phyloP scores from a whole-genome alignment of 2,113 vertebrate species.

The Indicator indicator region DNA sequence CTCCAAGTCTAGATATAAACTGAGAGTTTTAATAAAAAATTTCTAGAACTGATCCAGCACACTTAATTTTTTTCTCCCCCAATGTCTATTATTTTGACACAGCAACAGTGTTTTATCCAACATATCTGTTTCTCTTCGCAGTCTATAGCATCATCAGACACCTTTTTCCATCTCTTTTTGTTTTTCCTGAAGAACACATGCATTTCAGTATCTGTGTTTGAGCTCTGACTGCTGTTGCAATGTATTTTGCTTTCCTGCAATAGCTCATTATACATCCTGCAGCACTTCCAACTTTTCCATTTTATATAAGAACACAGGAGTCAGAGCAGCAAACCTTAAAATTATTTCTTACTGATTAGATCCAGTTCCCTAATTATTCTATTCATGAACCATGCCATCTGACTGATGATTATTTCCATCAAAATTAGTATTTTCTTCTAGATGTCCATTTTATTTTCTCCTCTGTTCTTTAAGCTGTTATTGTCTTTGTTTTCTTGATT shows the following conservation, averaged over 20 bases:
- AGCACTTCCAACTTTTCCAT: not conserved
- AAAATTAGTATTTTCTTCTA: constrained; percentile 31
- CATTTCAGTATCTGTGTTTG: not conserved
- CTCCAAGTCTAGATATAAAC: not conserved
- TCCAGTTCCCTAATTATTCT: not conserved
- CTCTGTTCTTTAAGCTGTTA: not conserved
- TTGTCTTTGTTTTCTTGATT: constrained; percentile 4
- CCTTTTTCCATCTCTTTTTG: not conserved
- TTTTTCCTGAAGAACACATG: not conserved
- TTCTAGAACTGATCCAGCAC: not conserved
- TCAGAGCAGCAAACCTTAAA: not conserved
- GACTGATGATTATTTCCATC: constrained; percentile 6
- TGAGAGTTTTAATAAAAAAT: not conserved
- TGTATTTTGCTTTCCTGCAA: not conserved
- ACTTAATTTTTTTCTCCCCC: rapidly evolving
- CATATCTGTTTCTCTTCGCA: not conserved
- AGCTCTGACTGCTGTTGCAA: not conserved
- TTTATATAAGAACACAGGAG: not conserved
- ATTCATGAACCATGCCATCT: not conserved
- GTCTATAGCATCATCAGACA: not conserved
- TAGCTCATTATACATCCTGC: not conserved
- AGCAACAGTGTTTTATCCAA: not conserved
- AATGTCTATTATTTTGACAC: not conserved
- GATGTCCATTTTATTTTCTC: not conserved
- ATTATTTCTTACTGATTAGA: not conserved